phyloP scores from a whole-genome alignment of 1,140 invertebrate genomes.

The Himalopsyche phryganea region DNA sequence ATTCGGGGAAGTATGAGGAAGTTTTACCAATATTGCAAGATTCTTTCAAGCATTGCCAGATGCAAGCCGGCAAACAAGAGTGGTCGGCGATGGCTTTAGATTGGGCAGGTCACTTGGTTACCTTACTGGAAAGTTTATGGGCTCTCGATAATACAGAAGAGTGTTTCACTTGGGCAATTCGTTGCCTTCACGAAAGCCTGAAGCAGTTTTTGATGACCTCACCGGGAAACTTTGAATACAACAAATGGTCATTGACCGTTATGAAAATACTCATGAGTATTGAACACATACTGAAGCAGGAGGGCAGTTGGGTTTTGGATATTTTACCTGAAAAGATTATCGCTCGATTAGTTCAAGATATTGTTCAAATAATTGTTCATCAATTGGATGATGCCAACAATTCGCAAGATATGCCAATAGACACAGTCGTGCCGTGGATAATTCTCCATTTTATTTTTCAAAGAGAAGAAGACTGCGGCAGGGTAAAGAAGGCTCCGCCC shows the following conservation, averaged over 20 bases:
- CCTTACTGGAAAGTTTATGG: constrained; percentile 74
- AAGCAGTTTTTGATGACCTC: constrained; percentile 55
- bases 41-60: constrained; percentile 57
- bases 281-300: constrained; percentile 60
- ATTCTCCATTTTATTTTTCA: constrained; percentile 75
- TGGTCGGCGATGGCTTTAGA: constrained; percentile 49
- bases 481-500: constrained; percentile 35
- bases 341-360: constrained; percentile 67
- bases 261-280: constrained; percentile 66
- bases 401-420: constrained; percentile 64
- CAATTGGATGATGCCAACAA: constrained; percentile 64
- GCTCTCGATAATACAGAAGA: constrained; percentile 54
- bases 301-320: constrained; percentile 52
- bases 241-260: constrained; percentile 62
- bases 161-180: constrained; percentile 74
- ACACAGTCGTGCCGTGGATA: constrained; percentile 76
- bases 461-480: constrained; percentile 55
- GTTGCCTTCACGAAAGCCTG: constrained; percentile 62
- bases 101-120: constrained; percentile 53
- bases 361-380: constrained; percentile 71
- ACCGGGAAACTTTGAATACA: constrained; percentile 52
- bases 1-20: constrained; percentile 61
- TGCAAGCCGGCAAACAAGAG: constrained; percentile 42
- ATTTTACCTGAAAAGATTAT: constrained; percentile 53
- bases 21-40: constrained; percentile 62